Evolutionary conservation across 2,113 vertebrate genomes (phyloP).

Genomic region (Rhinolophus sinicus): DNA sequence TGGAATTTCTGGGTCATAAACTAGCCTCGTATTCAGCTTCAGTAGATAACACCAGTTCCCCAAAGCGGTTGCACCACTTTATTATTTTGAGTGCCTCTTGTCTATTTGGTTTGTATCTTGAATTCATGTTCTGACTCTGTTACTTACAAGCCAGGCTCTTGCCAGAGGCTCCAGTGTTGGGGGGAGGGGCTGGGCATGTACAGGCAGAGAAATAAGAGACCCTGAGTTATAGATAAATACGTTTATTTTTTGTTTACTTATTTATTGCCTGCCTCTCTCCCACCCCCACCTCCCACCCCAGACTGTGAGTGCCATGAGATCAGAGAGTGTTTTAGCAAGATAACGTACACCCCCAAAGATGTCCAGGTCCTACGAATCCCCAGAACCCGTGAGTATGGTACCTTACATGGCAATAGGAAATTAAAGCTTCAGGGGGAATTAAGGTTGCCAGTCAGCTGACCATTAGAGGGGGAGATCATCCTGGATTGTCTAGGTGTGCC

Average conservation of each 20-base stretch:
- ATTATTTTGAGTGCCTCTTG: fast-evolving
- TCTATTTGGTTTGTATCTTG: neutral
- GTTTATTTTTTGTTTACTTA: neutral
- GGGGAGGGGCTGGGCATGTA: neutral
- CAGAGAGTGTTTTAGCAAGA: neutral
- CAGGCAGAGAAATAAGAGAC: neutral
- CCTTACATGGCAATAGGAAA: neutral
- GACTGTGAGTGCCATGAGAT: neutral
- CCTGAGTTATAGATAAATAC: fast-evolving
- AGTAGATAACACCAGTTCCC: neutral
- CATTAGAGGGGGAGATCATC: neutral
- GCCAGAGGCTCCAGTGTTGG: neutral
- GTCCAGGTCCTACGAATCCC: fast-evolving
- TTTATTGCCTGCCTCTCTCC: neutral
- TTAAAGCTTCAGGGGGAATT: neutral
- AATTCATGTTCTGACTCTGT: neutral
- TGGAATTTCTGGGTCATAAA: neutral
- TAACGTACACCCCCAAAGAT: neutral
- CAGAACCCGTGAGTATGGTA: neutral
- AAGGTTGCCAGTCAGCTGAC: neutral
- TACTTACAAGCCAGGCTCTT: too few species aligned
- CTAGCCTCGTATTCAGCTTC: fast-evolving
- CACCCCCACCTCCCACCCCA: neutral
- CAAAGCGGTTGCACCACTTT: too few species aligned
- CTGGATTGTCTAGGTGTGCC: neutral